Conservation (phyloP, 2,113 vertebrate genomes). For the Callaeas wilsoni region DNA sequence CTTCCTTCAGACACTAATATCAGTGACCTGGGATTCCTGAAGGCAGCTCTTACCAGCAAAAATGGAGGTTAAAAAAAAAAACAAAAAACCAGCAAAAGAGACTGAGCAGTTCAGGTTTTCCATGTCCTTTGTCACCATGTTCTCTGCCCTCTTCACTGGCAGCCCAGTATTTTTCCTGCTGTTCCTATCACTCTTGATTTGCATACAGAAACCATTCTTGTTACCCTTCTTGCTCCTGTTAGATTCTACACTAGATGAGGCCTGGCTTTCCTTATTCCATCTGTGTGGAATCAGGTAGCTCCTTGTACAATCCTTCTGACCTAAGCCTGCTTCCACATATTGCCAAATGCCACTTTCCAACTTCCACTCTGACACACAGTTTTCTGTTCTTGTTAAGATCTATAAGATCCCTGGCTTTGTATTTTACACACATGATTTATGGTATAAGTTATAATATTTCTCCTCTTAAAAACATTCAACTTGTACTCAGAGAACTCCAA, state of each 20-base stretch:
- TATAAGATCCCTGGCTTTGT: neutral
- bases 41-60: neutral
- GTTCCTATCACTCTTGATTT: neutral
- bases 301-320: neutral
- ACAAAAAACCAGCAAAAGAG: rapidly evolving
- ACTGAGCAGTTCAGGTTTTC: neutral
- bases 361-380: neutral
- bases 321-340: neutral
- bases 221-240: neutral
- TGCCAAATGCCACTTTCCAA: neutral
- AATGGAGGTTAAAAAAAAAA: neutral
- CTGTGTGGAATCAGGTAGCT: rapidly evolving
- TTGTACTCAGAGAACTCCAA: neutral
- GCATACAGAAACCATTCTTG: neutral
- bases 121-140: neutral
- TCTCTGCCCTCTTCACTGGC: neutral
- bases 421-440: neutral
- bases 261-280: neutral
- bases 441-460: neutral
- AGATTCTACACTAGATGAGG: neutral
- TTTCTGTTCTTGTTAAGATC: neutral
- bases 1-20: neutral
- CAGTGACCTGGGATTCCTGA: neutral
- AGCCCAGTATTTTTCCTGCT: neutral
- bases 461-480: neutral